Conservation (phyloP, 2,797 vertebrate genomes). For the Anguilla anguilla region DNA sequence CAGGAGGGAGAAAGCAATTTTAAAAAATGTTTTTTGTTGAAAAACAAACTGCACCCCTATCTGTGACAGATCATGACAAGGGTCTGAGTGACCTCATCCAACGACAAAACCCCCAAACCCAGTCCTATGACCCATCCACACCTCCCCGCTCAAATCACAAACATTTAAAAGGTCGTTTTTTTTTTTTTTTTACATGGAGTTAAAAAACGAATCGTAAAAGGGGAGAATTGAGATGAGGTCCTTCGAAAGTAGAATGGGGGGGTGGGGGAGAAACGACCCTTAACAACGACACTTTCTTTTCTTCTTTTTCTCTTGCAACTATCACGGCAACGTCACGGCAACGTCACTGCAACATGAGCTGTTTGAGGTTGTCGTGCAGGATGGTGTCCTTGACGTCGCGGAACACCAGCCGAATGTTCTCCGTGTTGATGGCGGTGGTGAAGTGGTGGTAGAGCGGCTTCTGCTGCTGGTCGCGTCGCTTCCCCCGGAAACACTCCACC, state of each 20-base stretch:
- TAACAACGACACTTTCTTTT: background rate
- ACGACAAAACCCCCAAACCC: background rate
- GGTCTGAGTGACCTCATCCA: background rate
- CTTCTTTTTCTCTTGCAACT: background rate
- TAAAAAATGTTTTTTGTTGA: background rate
- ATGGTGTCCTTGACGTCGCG: slow-evolving; percentile 98
- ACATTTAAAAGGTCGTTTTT: slow-evolving; percentile 30
- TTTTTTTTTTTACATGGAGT: background rate
- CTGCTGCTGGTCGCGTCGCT: slow-evolving; percentile 92
- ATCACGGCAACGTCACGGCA: slow-evolving; percentile 43
- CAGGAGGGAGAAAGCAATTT: slow-evolving; percentile 13
- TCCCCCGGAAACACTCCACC: slow-evolving; percentile 92
- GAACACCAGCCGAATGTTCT: slow-evolving; percentile 97
- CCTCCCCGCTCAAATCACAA: slow-evolving; percentile 17
- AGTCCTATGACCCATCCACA: background rate
- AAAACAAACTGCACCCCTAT: background rate
- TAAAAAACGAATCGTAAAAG: background rate
- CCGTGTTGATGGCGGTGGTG: slow-evolving; percentile 98
- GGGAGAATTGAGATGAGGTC: slow-evolving; percentile 10
- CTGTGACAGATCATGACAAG: background rate
- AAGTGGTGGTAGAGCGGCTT: slow-evolving; percentile 98
- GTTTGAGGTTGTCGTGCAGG: slow-evolving; percentile 98
- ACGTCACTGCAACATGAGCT: slow-evolving; percentile 95
- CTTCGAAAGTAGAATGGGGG: background rate
- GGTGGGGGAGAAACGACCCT: background rate